phyloP scores from a whole-genome alignment of 1,140 invertebrate genomes.

The fruit fly (Drosophila melanogaster) region DNA sequence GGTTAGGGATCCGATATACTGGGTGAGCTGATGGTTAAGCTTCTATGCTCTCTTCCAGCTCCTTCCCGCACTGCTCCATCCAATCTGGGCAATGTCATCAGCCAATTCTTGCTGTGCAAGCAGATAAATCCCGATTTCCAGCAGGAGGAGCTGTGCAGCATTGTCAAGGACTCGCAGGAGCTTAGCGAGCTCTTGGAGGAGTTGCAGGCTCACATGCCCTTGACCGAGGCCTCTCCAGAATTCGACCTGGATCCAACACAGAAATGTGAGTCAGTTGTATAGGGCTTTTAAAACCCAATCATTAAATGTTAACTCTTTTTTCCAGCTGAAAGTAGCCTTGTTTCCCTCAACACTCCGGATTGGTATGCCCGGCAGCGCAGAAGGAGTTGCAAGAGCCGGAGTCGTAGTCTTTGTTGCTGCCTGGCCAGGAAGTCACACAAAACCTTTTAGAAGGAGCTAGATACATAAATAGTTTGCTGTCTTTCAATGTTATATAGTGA shows the following conservation, averaged over 20 bases:
- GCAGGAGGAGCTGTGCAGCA: slow-evolving; percentile 94
- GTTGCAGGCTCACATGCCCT: slow-evolving; percentile 93
- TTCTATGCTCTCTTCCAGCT: slow-evolving; percentile 70
- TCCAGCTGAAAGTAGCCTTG: slow-evolving; percentile 45
- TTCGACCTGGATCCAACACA: slow-evolving; percentile 20
- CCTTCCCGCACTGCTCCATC: slow-evolving; percentile 94
- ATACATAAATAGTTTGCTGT: too few species aligned
- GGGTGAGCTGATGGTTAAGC: rapidly evolving
- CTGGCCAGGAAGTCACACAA: slow-evolving; percentile 35
- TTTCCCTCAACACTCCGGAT: slow-evolving; percentile 51
- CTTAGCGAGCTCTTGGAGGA: slow-evolving; percentile 90
- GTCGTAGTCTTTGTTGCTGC: slow-evolving; percentile 68
- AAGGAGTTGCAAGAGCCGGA: slow-evolving; percentile 62
- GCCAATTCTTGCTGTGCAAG: slow-evolving; percentile 94
- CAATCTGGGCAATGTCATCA: slow-evolving; percentile 94
- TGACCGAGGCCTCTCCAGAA: slow-evolving; percentile 84
- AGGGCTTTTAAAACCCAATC: neutral
- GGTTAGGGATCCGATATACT: slow-evolving; percentile 85
- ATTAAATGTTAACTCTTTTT: neutral
- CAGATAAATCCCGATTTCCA: slow-evolving; percentile 95
- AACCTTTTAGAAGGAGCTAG: slow-evolving; percentile 14
- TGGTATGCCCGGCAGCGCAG: slow-evolving; percentile 66
- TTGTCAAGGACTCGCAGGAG: slow-evolving; percentile 93
- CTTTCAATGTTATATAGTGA: too few species aligned
- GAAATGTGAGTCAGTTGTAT: slow-evolving; percentile 34